Base-by-base conservation (phyloP, 1,140 invertebrate genomes). In the Apis dorsata region DNA sequence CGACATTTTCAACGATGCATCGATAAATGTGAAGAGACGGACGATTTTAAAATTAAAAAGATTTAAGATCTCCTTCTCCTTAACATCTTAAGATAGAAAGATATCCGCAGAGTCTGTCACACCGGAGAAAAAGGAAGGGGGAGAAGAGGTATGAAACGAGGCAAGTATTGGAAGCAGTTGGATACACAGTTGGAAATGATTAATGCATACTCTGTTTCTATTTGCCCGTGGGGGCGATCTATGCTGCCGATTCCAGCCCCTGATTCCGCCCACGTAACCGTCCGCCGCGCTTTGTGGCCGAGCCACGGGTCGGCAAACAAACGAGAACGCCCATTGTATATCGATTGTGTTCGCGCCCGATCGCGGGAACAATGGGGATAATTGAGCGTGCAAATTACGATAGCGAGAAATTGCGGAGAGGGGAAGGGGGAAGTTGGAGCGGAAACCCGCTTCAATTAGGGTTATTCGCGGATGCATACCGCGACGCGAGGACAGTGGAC, bases 341-440 rank as follows among this genome's bases (percentile, higher is more conserved):
- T 88, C 86, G 87, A 88, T 88, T 85, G 68, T 72, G 87, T 83
- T 85, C 75, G 86, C 83, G 81, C 87, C 73, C 83, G 86, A 88
- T 85, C 86, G 83, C 60, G 76, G 59, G 72, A 74, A 88, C 87
- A 88, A 88, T 88, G 76, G 65, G n/a, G 84, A 85, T 88, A 88
- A 88, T 88, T 88, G 86, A 87, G 75, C 87, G 78, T 85, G 75
- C 83, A 81, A 81, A 87, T 88, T 88, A 88, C 79, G 86, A 85
- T 53, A 59, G 59, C 19, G 59, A 66, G 73, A 80, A 80, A 74
- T 77, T 55, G 81, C 78, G 73, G 55, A 17, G 55, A 57, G 55
- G 7, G 55, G 17, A 3, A 17, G 53, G 17, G 53, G 17, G 12
- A 13, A 15, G 44, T 59, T 70, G 49, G 44, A 24, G 55, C 34